A percentile compares a stretch with the other conserved stretches of the same genome.
phyloP scores from a whole-genome alignment of 2,113 vertebrate genomes.

The Romanogobio albipinnatus region DNA sequence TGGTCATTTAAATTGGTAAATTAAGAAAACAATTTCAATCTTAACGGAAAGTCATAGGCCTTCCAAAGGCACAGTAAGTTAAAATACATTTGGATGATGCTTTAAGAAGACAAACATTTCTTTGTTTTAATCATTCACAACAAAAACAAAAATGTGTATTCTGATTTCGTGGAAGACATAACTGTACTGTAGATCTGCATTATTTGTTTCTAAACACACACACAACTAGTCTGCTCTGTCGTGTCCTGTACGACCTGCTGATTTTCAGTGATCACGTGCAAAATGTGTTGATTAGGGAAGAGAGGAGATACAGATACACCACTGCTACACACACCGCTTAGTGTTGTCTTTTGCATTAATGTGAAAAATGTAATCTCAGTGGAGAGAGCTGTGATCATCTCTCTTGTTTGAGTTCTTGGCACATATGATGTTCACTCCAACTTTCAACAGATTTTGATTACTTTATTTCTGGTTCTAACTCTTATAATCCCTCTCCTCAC shows the following conservation, averaged over 20 bases:
- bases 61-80: neutral
- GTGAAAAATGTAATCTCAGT: slow-evolving; percentile 6
- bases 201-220: slow-evolving; percentile 26
- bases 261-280: slow-evolving; percentile 42
- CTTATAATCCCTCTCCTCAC: slow-evolving; percentile 4
- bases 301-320: slow-evolving; percentile 24
- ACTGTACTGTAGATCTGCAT: neutral
- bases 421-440: neutral
- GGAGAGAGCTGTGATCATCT: slow-evolving; percentile 23
- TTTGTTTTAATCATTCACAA: too few relatives aligned
- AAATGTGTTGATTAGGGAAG: slow-evolving; percentile 53
- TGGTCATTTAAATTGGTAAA: neutral
- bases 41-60: neutral
- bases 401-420: neutral
- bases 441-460: neutral
- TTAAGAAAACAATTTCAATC: neutral
- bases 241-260: slow-evolving; percentile 46
- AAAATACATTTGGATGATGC: neutral
- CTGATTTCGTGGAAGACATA: neutral
- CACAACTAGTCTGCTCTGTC: slow-evolving; percentile 41
- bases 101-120: neutral
- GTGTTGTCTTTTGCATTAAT: neutral
- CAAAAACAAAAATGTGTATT: neutral
- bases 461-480: slow-evolving; percentile 26
- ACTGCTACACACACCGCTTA: slow-evolving; percentile 33